Base-by-base conservation (phyloP, 2,888 invertebrate genomes). In the Trachelus iudaicus region DNA sequence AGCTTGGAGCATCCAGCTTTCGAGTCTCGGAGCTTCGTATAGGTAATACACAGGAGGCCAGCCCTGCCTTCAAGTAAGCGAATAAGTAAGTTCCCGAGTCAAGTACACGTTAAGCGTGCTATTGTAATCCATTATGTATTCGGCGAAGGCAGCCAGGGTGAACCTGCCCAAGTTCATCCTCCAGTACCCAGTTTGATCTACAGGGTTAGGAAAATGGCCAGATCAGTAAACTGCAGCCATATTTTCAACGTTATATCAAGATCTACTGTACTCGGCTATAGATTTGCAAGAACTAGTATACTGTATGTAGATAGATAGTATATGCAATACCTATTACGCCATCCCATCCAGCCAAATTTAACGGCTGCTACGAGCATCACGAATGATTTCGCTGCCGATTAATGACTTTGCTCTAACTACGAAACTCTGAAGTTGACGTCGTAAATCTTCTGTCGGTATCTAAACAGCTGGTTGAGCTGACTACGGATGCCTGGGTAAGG, bases 111-210 rank as follows among this genome's bases (percentile, higher is more conserved):
- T 79, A 79, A 79, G 79, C 83, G 82, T 85, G 83, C 80, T 83
- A 84, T 84, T 84, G 81, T 80, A 83, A 83, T 81, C 81, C 82
- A 83, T 83, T 81, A 84, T 80, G 81, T 80, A 84, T 83, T 81
- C 81, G 79, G 80, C 73, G 73, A 76, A 82, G 84, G 77, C 79
- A 82, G 80, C 6, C 56, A 23, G 56, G 23, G 56, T 9, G 56
- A 56, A 23, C 9, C 23, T 56, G 23, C 23, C 56, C 56, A 56
- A 56, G 56, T 56, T 56, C 9, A 23, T 56, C 56, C 56, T 56
- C 23, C 56, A 23, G 56, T 56, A 23, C 56, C 6, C 56, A 56
- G 56, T 6, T 9, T 56, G 56, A 56, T 23, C 56, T 56, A 23
- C 23, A 56, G 56, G 23, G 15, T 23, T 56, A 56, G 6, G 56